A percentile compares a stretch with the other conserved stretches of the same genome.
Conservation (phyloP, 2,797 vertebrate genomes). For the Helostoma temminkii region DNA sequence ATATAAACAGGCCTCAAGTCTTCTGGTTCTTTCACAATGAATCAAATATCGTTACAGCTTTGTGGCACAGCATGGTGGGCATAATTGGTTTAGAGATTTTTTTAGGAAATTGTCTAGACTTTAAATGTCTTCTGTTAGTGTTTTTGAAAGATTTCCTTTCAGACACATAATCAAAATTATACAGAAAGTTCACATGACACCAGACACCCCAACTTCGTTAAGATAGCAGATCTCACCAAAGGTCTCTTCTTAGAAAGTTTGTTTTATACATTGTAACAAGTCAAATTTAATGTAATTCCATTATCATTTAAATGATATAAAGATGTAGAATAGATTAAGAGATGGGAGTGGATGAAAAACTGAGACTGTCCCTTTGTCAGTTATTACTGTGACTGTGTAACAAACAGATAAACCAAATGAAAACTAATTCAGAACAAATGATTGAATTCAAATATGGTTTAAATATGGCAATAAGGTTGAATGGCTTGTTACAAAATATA, state of each 20-base stretch:
- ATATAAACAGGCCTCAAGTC: not conserved
- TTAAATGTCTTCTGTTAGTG: not conserved
- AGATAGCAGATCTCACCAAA: constrained; percentile 1
- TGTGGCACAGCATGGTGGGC: not conserved
- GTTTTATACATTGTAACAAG: not conserved
- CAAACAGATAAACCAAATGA: too few species aligned
- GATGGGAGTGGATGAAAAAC: too few species aligned
- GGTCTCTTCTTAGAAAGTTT: not conserved
- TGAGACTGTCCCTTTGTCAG: too few species aligned
- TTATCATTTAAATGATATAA: too few species aligned
- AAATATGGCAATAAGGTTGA: too few species aligned
- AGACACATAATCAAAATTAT: constrained; percentile 12
- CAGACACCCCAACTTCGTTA: not conserved
- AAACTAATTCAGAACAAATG: too few species aligned
- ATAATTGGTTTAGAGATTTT: constrained; percentile 7
- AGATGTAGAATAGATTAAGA: too few species aligned
- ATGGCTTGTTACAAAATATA: too few species aligned
- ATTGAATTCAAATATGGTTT: too few species aligned
- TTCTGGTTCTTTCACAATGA: not conserved
- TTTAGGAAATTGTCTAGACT: not conserved
- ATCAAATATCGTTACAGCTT: not conserved
- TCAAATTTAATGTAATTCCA: too few species aligned
- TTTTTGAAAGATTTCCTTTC: constrained; percentile 36
- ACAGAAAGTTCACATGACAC: constrained; percentile 36
- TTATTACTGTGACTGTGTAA: too few species aligned